Percentiles rank a stretch among this genome's conserved stretches.
These are phyloP conservation scores for Umimayanthus kanabou DNA, from an alignment of 92 coral and sea anemone genomes.

Conservation along the genomic window DNA sequence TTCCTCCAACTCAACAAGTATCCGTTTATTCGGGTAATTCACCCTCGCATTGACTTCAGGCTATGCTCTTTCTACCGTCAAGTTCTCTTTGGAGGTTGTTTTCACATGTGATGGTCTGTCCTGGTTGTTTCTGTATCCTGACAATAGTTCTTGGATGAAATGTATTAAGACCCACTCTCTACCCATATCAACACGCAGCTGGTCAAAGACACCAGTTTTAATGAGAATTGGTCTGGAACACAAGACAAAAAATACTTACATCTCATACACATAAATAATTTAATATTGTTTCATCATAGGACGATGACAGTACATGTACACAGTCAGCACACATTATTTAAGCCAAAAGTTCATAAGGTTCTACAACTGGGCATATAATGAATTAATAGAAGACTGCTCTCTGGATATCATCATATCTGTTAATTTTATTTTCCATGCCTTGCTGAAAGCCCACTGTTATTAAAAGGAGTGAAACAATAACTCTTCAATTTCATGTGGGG, in stretches of 20 bases:
- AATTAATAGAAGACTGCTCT: no score
- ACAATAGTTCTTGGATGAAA: slow-evolving; percentile 48
- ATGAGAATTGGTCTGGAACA: slow-evolving; percentile 46
- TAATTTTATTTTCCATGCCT: background rate
- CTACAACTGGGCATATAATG: no score
- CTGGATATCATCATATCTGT: background rate
- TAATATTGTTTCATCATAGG: background rate
- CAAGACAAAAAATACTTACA: background rate
- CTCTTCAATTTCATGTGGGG: background rate
- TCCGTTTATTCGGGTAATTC: slow-evolving; percentile 47
- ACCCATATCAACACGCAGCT: slow-evolving; percentile 53
- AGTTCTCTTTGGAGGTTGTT: slow-evolving; percentile 52
- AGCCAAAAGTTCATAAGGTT: no score
- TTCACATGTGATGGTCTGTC: slow-evolving; percentile 48
- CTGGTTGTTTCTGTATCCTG: slow-evolving; percentile 44
- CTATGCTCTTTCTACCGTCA: slow-evolving; percentile 51
- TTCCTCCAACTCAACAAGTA: slow-evolving; percentile 53
- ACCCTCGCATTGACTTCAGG: slow-evolving; percentile 60
- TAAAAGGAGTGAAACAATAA: background rate
- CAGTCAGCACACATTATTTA: background rate
- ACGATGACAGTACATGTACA: background rate
- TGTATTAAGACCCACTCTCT: slow-evolving; percentile 54
- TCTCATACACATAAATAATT: background rate
- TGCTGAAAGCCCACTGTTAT: background rate
- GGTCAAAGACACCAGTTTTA: slow-evolving; percentile 52